Evolutionary conservation across 2,113 vertebrate genomes (phyloP).

Genomic region (Thermophis baileyi): DNA sequence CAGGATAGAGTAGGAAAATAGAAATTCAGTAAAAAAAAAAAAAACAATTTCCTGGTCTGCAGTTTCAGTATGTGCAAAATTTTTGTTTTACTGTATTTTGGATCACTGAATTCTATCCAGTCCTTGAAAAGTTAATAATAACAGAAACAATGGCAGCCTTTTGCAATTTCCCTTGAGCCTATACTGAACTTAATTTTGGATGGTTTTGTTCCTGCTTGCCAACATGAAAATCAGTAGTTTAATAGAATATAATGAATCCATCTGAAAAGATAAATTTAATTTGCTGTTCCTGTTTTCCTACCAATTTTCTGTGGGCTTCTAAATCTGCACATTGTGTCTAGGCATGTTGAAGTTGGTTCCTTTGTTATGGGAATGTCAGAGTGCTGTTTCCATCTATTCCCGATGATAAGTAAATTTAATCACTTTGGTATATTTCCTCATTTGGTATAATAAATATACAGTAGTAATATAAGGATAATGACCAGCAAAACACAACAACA

Average conservation of each 20-base stretch:
- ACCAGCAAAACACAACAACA: neutral
- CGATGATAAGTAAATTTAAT: neutral
- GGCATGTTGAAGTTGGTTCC: neutral
- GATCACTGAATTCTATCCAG: neutral
- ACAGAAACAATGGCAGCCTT: neutral
- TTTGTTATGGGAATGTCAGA: neutral
- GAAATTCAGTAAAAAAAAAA: neutral
- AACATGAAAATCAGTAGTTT: neutral
- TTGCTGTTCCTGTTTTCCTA: neutral
- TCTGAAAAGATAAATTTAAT: neutral
- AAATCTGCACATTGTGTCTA: neutral
- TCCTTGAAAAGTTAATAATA: neutral
- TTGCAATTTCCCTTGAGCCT: neutral
- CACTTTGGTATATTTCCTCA: neutral
- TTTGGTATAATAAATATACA: neutral
- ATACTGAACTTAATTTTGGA: neutral
- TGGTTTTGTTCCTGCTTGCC: neutral
- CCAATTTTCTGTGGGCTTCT: neutral
- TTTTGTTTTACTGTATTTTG: neutral
- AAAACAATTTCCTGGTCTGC: neutral
- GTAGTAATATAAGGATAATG: neutral
- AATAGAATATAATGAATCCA: neutral
- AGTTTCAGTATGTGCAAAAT: neutral
- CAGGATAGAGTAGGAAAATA: neutral
- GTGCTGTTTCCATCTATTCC: neutral